phyloP scores from a whole-genome alignment of 2,797 vertebrate species.

The Hozukius guyotensis region DNA sequence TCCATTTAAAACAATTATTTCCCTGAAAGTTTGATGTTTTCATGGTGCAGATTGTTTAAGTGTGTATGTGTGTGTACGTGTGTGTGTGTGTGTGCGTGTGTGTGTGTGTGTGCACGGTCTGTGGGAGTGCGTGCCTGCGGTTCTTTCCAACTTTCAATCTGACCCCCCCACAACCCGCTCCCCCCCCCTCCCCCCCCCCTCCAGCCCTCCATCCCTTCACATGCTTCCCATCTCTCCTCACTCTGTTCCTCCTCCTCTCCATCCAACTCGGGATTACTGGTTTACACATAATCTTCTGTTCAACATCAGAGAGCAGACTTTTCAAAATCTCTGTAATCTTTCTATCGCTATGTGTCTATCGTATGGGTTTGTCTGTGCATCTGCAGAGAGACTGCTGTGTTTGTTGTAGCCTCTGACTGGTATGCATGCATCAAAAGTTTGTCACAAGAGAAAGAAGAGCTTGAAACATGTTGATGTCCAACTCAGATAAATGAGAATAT shows the following conservation, averaged over 20 bases:
- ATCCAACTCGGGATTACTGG: slow-evolving; percentile 82
- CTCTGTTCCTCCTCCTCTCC: slow-evolving; percentile 50
- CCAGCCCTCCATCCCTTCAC: slow-evolving; percentile 21
- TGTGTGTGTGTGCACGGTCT: not conserved
- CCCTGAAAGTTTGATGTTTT: slow-evolving; percentile 4
- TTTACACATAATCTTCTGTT: slow-evolving; percentile 83
- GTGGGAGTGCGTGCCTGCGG: slow-evolving; percentile 17
- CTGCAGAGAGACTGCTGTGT: slow-evolving; percentile 24
- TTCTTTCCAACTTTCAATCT: slow-evolving; percentile 53
- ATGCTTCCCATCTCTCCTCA: slow-evolving; percentile 51
- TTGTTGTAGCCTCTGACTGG: slow-evolving; percentile 15
- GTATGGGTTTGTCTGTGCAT: slow-evolving; percentile 56
- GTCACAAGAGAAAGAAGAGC: not conserved
- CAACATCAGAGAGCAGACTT: slow-evolving; percentile 81
- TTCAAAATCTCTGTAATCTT: slow-evolving; percentile 82
- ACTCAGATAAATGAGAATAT: not conserved
- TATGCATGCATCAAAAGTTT: slow-evolving; percentile 12
- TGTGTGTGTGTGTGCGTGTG: too few species aligned
- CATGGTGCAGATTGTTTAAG: not conserved
- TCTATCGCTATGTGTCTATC: slow-evolving; percentile 60
- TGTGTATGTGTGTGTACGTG: not conserved
- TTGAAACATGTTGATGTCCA: not conserved
- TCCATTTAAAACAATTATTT: not conserved
- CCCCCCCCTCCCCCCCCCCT: not conserved
- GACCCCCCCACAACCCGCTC: slow-evolving; percentile 31